A percentile compares a stretch with the other conserved stretches of the same genome.
phyloP scores from a whole-genome alignment of 37 sponge, comb jelly and placozoan species.

The Axinella damicornis region DNA sequence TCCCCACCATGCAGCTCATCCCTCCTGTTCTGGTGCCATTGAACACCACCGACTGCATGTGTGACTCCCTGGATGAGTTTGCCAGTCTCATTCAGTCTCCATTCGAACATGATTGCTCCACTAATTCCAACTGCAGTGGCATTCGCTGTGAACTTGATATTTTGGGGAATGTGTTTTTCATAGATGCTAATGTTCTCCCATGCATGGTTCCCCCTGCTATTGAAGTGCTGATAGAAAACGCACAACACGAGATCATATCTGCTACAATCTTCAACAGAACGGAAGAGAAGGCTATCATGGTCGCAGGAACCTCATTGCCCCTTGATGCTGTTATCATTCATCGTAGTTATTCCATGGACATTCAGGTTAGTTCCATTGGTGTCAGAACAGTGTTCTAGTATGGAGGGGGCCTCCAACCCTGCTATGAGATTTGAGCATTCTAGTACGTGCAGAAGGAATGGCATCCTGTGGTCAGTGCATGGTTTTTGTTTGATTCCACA shows the following conservation, averaged over 20 bases:
- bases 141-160: conserved; percentile 18
- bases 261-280: not conserved
- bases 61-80: conserved; percentile 35
- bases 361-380: conserved; percentile 11
- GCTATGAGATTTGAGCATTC: too few relatives aligned
- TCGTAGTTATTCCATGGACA: conserved; percentile 40
- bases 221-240: conserved; percentile 18
- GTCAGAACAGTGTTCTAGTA: not conserved
- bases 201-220: conserved; percentile 12
- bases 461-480: too few relatives aligned
- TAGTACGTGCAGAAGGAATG: too few relatives aligned
- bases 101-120: conserved; percentile 14
- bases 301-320: not conserved
- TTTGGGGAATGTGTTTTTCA: not conserved
- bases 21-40: conserved; percentile 21
- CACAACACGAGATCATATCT: not conserved
- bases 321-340: not conserved
- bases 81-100: not conserved
- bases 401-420: too few relatives aligned
- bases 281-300: not conserved
- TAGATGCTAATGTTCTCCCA: conserved; percentile 31
- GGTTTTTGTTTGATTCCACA: too few relatives aligned
- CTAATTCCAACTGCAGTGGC: conserved; percentile 31
- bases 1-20: not conserved
- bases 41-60: conserved; percentile 34